Percentiles rank a stretch among this genome's conserved stretches.
Conservation (phyloP, 2,797 vertebrate genomes). For the Sebastes hubbsi region DNA sequence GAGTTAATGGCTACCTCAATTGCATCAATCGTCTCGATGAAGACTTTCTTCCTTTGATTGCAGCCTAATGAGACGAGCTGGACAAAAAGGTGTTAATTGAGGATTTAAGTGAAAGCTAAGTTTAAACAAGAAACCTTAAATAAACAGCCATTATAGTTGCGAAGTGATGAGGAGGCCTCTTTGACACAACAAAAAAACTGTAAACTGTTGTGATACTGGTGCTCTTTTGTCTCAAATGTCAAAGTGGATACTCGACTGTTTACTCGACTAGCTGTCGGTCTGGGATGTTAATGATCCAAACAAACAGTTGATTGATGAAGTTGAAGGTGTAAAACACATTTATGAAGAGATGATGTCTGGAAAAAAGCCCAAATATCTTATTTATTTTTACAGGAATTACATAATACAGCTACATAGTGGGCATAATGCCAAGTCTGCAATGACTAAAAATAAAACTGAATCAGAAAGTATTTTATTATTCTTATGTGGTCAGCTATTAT, state of each 20-base stretch:
- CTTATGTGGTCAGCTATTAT: background rate
- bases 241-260: constrained; percentile 8
- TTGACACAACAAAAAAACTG: background rate
- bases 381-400: background rate
- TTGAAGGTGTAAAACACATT: background rate
- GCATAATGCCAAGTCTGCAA: background rate
- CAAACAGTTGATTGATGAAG: constrained; percentile 19
- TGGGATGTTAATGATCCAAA: constrained; percentile 35
- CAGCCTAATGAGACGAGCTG: constrained; percentile 17
- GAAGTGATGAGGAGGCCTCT: background rate
- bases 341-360: background rate
- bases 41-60: constrained; percentile 26
- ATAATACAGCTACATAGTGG: background rate
- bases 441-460: background rate
- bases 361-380: background rate
- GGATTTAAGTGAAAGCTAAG: constrained; percentile 31
- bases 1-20: constrained; percentile 6
- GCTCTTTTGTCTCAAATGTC: constrained; percentile 10
- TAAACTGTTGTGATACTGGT: constrained; percentile 12
- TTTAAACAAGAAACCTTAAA: constrained; percentile 37
- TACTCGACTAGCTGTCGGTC: constrained; percentile 10
- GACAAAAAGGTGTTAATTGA: constrained; percentile 46
- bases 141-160: constrained; percentile 26
- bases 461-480: background rate
- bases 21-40: constrained; percentile 10